phyloP scores from a whole-genome alignment of 2,888 invertebrate species.

The Criorhina ranunculi region DNA sequence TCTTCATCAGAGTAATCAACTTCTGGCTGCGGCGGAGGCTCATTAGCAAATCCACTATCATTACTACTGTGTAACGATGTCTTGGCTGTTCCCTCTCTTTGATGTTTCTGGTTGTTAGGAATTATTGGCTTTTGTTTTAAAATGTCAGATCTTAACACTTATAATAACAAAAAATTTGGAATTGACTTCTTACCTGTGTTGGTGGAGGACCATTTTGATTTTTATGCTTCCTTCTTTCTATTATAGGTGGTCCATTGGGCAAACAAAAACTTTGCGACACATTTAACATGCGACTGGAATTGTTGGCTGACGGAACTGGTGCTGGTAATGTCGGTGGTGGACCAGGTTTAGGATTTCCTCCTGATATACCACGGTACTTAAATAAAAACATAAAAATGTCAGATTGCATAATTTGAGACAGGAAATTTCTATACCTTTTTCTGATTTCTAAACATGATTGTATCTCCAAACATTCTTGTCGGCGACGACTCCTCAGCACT shows the following conservation, averaged over 20 bases:
- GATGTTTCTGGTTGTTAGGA: conserved; percentile 78
- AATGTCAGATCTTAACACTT: not conserved
- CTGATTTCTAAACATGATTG: conserved; percentile 86
- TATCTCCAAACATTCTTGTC: conserved; percentile 91
- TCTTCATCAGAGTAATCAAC: conserved; percentile 96
- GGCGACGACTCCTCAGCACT: conserved; percentile 85
- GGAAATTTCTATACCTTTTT: conserved; percentile 79
- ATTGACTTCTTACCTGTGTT: conserved; percentile 77
- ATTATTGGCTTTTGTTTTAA: conserved; percentile 71
- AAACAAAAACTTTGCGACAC: conserved; percentile 87
- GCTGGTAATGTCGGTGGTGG: conserved; percentile 91
- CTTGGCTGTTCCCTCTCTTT: conserved; percentile 86
- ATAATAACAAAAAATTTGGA: not conserved
- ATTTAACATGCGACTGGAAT: conserved; percentile 84
- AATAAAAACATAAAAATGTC: conserved; percentile 65
- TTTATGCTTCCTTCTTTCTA: conserved; percentile 82
- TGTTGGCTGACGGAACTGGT: conserved; percentile 87
- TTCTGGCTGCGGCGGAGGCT: conserved; percentile 93
- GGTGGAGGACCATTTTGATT: conserved; percentile 81
- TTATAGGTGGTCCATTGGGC: conserved; percentile 82
- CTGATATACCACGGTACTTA: conserved; percentile 86
- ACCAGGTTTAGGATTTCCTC: conserved; percentile 87
- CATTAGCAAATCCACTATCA: conserved; percentile 96
- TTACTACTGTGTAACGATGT: conserved; percentile 95
- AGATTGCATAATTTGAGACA: not conserved